These are phyloP conservation scores for Serilophus lunatus DNA, from an alignment of 2,113 vertebrate genomes.

Conservation along the genomic window DNA sequence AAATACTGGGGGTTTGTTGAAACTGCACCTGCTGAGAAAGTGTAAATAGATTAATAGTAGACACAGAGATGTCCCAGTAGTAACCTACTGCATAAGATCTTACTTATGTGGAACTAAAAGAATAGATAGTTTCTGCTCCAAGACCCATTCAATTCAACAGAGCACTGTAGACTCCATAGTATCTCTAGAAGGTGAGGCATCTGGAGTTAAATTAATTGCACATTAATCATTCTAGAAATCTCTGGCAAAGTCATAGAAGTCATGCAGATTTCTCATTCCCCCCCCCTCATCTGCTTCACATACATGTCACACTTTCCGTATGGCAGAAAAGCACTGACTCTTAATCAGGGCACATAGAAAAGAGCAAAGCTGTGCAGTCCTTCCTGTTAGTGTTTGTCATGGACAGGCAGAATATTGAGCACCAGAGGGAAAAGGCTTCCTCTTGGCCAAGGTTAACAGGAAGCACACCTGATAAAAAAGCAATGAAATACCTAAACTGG, in stretches of 20 bases:
- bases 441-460: background rate
- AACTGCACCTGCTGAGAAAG: constrained; percentile 29
- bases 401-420: background rate
- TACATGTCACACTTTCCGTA: background rate
- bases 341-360: background rate
- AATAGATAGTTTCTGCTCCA: background rate
- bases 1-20: constrained; percentile 17
- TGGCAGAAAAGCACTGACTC: background rate
- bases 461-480: background rate
- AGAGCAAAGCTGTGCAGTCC: background rate
- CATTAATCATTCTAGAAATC: background rate
- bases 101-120: background rate
- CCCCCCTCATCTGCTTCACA: background rate
- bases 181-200: background rate
- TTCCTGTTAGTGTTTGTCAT: background rate
- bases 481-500: background rate
- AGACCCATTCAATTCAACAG: background rate
- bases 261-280: background rate
- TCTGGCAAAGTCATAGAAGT: background rate
- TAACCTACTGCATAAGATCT: background rate
- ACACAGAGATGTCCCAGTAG: background rate
- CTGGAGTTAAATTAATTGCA: background rate
- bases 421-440: background rate
- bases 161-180: background rate
- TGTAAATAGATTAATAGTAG: background rate